Conservation (phyloP, 2,888 invertebrate genomes). For the Unio delphinus region DNA sequence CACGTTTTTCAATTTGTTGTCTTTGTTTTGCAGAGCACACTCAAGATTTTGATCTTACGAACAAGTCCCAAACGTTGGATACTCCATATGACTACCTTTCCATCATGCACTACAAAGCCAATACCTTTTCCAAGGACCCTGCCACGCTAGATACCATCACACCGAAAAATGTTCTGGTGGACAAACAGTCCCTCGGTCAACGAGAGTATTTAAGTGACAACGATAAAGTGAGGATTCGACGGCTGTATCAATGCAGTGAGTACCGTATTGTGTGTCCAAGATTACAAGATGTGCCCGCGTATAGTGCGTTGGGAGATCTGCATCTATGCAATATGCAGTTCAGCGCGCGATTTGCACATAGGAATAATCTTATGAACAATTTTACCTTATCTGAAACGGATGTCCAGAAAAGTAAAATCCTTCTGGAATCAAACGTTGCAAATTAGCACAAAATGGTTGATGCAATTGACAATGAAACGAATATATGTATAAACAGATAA, state of each 20-base stretch:
- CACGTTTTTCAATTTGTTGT: not conserved
- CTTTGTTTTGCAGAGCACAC: constrained; percentile 69
- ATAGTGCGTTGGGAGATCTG: no score
- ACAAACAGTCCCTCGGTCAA: constrained; percentile 72
- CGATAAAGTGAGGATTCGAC: constrained; percentile 71
- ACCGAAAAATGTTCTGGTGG: constrained; percentile 1
- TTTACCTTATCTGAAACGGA: no score
- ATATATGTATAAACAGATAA: no score
- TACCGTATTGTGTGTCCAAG: not conserved
- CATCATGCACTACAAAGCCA: constrained; percentile 82
- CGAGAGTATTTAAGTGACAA: constrained; percentile 67
- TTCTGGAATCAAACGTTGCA: no score
- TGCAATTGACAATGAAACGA: no score
- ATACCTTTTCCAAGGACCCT: constrained; percentile 72
- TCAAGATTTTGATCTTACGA: constrained; percentile 74
- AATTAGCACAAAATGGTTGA: no score
- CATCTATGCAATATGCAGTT: no score
- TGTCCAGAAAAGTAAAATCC: no score
- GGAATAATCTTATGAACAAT: no score
- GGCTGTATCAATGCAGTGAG: constrained; percentile 67
- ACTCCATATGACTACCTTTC: constrained; percentile 85
- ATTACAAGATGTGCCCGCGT: no score
- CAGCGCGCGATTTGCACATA: no score
- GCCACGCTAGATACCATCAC: constrained; percentile 60
- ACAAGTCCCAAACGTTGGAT: constrained; percentile 70